Percentiles rank a stretch among this genome's conserved stretches.
These are phyloP conservation scores for Arctia plantaginis DNA, from an alignment of 2,888 invertebrate genomes.

Conservation along the genomic window DNA sequence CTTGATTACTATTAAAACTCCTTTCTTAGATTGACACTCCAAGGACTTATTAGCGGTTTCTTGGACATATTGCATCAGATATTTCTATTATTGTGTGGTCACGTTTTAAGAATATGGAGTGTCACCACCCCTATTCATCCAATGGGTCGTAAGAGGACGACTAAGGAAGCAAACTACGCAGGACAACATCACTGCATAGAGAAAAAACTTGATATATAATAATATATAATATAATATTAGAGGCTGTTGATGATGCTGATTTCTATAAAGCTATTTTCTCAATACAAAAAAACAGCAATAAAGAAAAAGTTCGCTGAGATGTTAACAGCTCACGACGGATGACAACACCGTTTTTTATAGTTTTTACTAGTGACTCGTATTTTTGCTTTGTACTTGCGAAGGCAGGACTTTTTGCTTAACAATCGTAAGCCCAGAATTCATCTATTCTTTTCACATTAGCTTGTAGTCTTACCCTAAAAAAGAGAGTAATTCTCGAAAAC, in stretches of 20 bases:
- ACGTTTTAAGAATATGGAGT: no score
- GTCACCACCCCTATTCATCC: no score
- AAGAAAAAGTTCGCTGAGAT: conserved; percentile 46
- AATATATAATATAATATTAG: no score
- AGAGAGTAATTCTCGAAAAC: background rate
- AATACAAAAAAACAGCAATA: conserved; percentile 51
- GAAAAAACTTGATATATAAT: no score
- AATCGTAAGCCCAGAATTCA: conserved; percentile 56
- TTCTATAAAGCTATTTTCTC: conserved; percentile 23
- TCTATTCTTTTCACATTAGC: conserved; percentile 41
- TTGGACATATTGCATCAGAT: background rate
- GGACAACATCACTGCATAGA: no score
- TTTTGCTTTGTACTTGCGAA: conserved; percentile 62
- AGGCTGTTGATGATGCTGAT: no score
- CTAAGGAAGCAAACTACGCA: no score
- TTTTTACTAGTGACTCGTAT: conserved; percentile 70
- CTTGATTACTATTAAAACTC: background rate
- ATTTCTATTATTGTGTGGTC: no score
- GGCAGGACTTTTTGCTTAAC: conserved; percentile 61
- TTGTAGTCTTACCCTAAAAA: no score
- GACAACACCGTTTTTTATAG: conserved; percentile 53
- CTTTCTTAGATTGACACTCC: no score
- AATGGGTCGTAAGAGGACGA: no score
- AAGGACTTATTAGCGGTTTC: no score
- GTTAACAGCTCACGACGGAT: conserved; percentile 40